These are phyloP conservation scores for Drosophila parabipectinata DNA, from an alignment of 1,140 invertebrate genomes.

Conservation along the genomic window DNA sequence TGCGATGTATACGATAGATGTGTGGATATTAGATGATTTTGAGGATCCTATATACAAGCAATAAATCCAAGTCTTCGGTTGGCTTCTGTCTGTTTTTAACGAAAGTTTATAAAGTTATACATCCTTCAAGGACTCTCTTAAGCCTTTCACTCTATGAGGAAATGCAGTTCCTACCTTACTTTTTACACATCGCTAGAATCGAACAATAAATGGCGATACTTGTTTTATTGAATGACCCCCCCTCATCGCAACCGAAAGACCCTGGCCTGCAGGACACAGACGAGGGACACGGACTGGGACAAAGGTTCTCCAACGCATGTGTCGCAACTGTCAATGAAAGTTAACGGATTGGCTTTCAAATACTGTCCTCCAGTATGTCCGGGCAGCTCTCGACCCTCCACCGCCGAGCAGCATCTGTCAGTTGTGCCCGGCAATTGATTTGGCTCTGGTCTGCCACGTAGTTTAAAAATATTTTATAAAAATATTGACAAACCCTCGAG, in stretches of 20 bases:
- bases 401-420: conserved; percentile 50
- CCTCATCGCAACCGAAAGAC: not conserved
- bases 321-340: conserved; percentile 79
- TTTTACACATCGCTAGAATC: not conserved
- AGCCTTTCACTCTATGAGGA: too few relatives aligned
- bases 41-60: not conserved
- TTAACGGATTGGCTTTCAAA: conserved; percentile 78
- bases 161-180: too few relatives aligned
- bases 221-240: conserved; percentile 74
- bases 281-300: too few relatives aligned
- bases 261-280: not conserved
- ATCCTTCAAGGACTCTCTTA: too few relatives aligned
- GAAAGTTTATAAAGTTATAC: too few relatives aligned
- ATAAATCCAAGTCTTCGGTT: too few relatives aligned
- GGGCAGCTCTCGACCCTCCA: conserved; percentile 17
- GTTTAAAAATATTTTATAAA: conserved; percentile 80
- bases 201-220: conserved; percentile 64
- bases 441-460: conserved; percentile 72
- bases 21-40: not conserved
- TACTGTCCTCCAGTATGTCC: conserved; percentile 27
- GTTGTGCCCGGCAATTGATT: conserved; percentile 68
- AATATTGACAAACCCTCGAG: conserved; percentile 66
- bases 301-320: conserved; percentile 60
- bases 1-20: not conserved
- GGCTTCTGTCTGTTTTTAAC: too few relatives aligned